phyloP scores from a whole-genome alignment of 1,140 invertebrate genomes.

The Drosophila cardini region DNA sequence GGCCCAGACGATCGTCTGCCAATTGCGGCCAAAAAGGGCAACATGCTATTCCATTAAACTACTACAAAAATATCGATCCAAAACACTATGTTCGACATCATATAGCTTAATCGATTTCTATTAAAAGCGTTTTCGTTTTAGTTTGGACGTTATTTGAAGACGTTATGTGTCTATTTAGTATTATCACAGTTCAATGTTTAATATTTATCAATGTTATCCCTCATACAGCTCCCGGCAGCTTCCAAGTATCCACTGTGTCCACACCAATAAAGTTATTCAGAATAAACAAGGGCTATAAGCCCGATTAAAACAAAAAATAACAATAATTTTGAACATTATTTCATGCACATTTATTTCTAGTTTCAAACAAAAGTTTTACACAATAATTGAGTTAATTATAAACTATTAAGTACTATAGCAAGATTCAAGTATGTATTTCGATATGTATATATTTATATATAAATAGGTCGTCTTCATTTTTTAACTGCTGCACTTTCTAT shows the following conservation, averaged over 20 bases:
- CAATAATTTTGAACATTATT: conserved; percentile 1
- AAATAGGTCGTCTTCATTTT: conserved; percentile 56
- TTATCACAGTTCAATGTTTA: conserved; percentile 35
- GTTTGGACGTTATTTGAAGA: conserved; percentile 16
- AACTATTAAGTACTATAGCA: conserved; percentile 47
- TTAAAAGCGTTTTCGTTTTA: conserved; percentile 16
- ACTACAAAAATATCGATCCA: neutral
- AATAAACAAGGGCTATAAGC: conserved; percentile 64
- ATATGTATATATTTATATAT: conserved; percentile 34
- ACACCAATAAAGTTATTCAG: conserved; percentile 62
- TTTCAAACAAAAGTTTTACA: conserved; percentile 46
- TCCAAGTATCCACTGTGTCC: conserved; percentile 30
- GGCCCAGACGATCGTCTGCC: conserved; percentile 90
- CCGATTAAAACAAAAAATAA: conserved; percentile 17
- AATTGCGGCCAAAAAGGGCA: conserved; percentile 94
- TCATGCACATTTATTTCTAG: conserved; percentile 41
- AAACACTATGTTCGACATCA: neutral
- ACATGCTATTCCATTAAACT: conserved; percentile 86
- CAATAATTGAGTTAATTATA: conserved; percentile 43
- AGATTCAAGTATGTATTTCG: conserved; percentile 39
- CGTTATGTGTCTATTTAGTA: conserved; percentile 54
- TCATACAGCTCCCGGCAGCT: conserved; percentile 31
- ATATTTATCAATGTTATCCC: conserved; percentile 51
- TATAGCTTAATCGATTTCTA: conserved; percentile 3
- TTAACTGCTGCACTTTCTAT: conserved; percentile 50